Evolutionary conservation across 2,888 invertebrate genomes (phyloP), one percentile per base, ranked within the genome.

Genomic region (Aspidapion aeneum): DNA sequence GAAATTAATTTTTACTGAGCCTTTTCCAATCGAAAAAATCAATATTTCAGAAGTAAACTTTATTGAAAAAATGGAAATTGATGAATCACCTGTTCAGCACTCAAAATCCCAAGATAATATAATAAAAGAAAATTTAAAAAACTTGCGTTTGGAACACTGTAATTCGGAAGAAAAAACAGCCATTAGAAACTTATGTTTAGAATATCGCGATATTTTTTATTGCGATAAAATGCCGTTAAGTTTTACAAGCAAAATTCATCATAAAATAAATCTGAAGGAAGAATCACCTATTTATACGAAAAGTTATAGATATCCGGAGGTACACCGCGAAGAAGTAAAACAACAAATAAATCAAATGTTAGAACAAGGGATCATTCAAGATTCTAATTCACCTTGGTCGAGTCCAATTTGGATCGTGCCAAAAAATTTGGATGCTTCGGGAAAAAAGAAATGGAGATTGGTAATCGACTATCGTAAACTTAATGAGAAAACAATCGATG

Each of bases 61-160:
- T 52, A n/a, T 52, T 52, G 52, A 52, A 52, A 52, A 52, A 52
- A 52, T 52, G 52, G 52, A 52, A 52, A n/a, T n/a, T 7, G 52
- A 52, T 52, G 52, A 52, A 17, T 52, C 17, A 35, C 35, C 3
- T 3, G 12, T 35, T 52, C 5, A 5, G 7, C 52, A 9, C 5
- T 5, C 17, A 5, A 52, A 52, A 52, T 3, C 5, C 3, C 5
- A 52, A 19, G 52, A 52, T 52, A 19, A 52, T 19, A 5, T 52
- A 52, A 3, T 52, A 5, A 17, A 52, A 52, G 5, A 17, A 19
- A 52, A 52, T 52, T 52, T 52, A 52, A 52, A 52, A 52, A 52
- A 52, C n/a, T 19, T 52, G n/a, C 17, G 52, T 18, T 52, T 52
- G 52, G 52, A 52, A 5, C 52, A 52, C n/a, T 52, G 5, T 52